phyloP scores from a whole-genome alignment of 2,113 vertebrate genomes.

The Pelmatolapia mariae region DNA sequence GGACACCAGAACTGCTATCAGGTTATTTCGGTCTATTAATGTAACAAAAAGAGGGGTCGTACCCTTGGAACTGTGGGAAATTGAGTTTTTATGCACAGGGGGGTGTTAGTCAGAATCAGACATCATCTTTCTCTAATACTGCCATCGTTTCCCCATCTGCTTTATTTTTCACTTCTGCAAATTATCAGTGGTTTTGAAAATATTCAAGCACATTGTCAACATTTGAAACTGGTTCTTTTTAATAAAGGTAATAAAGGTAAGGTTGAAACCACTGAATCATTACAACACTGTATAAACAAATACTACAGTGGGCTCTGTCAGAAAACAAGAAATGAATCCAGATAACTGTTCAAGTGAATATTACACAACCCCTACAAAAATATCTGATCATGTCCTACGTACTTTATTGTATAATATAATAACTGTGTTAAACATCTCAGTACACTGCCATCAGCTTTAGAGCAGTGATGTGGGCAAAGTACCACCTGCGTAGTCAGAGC shows the following conservation, averaged over 20 bases:
- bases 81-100: conserved; percentile 34
- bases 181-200: not conserved
- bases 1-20: not conserved
- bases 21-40: conserved; percentile 33
- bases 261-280: not conserved
- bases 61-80: conserved; percentile 44
- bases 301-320: not conserved
- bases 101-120: conserved; percentile 22
- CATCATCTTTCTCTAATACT: not conserved
- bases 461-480: not conserved
- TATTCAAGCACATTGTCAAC: not conserved
- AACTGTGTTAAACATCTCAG: not conserved
- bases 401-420: not conserved
- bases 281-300: not conserved
- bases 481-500: not conserved
- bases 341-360: not conserved
- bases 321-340: not conserved
- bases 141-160: not conserved
- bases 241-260: not conserved
- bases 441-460: not conserved
- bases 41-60: not conserved
- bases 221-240: not conserved
- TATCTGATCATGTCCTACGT: not conserved
- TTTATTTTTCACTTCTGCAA: not conserved
- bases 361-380: not conserved